A percentile compares a stretch with the other conserved stretches of the same genome.
These are phyloP conservation scores for Menidia beryllina DNA, from an alignment of 2,113 vertebrate species.

Conservation along the genomic window DNA sequence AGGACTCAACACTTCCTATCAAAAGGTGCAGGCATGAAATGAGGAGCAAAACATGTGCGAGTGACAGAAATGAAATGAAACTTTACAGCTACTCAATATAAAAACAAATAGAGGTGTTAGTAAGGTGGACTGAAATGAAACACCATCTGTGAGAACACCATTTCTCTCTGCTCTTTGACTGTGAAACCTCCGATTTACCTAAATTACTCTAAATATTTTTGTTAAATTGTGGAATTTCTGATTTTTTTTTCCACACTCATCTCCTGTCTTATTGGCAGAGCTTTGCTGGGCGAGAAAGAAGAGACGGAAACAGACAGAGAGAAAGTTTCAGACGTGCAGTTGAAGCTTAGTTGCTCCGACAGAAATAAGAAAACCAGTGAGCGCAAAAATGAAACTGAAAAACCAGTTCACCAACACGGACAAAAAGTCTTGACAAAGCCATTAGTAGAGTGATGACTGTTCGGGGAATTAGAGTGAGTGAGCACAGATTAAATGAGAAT, in stretches of 20 bases:
- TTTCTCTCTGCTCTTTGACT: slow-evolving; percentile 73
- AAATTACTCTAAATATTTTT: slow-evolving; percentile 12
- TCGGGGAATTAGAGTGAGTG: slow-evolving; percentile 42
- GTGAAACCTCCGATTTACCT: slow-evolving; percentile 7
- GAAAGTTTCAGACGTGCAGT: slow-evolving; percentile 47
- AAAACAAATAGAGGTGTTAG: slow-evolving; percentile 44
- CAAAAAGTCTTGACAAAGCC: slow-evolving; percentile 42
- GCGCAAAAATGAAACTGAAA: slow-evolving; percentile 48
- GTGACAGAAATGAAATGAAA: slow-evolving; percentile 16
- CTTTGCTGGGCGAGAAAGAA: slow-evolving; percentile 25
- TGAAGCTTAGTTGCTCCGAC: slow-evolving; percentile 44
- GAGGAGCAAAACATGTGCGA: slow-evolving; percentile 38
- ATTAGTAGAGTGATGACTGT: slow-evolving; percentile 60
- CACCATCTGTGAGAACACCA: slow-evolving; percentile 2
- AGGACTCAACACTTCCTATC: slow-evolving; percentile 26
- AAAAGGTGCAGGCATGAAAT: slow-evolving; percentile 24
- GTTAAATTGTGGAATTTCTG: neutral
- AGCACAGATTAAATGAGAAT: slow-evolving; percentile 55
- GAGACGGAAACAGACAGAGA: slow-evolving; percentile 34
- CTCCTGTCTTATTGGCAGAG: slow-evolving; percentile 11
- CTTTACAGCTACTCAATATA: slow-evolving; percentile 8
- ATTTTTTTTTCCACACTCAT: neutral
- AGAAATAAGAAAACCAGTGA: slow-evolving; percentile 52
- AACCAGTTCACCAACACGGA: slow-evolving; percentile 25
- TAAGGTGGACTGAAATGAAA: slow-evolving; percentile 34